phyloP scores from a whole-genome alignment of 2,113 vertebrate genomes.

The Hyaena hyaena region DNA sequence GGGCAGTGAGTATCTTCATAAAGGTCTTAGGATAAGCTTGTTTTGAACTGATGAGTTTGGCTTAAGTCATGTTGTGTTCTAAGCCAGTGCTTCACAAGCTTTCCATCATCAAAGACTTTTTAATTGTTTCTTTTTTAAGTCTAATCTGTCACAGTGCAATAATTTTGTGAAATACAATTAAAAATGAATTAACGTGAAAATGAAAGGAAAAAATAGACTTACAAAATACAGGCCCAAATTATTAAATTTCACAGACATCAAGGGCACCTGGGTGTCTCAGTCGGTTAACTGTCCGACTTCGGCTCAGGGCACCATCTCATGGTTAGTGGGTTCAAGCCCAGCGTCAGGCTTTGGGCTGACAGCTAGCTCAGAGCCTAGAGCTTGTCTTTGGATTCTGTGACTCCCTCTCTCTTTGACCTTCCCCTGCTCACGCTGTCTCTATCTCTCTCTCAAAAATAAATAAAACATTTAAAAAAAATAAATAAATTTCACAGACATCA shows the following conservation, averaged over 20 bases:
- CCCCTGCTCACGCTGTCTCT: no score
- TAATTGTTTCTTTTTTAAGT: not conserved
- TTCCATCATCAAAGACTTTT: not conserved
- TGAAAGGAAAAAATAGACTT: not conserved
- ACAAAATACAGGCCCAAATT: not conserved
- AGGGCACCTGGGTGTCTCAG: no score
- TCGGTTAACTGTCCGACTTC: no score
- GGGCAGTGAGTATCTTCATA: not conserved
- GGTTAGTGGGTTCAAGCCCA: no score
- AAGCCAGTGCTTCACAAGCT: not conserved
- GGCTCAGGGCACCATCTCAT: no score
- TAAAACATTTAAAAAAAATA: no score
- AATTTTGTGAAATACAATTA: not conserved
- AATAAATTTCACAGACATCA: not conserved
- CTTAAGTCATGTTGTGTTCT: not conserved
- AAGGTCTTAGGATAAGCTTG: not conserved
- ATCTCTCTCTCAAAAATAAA: no score
- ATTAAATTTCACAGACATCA: not conserved
- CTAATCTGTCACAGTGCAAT: not conserved
- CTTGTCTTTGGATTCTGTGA: no score
- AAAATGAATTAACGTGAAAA: conserved; percentile 27
- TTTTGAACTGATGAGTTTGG: not conserved
- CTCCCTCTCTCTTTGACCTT: no score
- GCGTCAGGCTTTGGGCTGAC: no score
- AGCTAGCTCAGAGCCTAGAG: no score